phyloP scores from a whole-genome alignment of 2,113 vertebrate species.

The Romanogobio albipinnatus region DNA sequence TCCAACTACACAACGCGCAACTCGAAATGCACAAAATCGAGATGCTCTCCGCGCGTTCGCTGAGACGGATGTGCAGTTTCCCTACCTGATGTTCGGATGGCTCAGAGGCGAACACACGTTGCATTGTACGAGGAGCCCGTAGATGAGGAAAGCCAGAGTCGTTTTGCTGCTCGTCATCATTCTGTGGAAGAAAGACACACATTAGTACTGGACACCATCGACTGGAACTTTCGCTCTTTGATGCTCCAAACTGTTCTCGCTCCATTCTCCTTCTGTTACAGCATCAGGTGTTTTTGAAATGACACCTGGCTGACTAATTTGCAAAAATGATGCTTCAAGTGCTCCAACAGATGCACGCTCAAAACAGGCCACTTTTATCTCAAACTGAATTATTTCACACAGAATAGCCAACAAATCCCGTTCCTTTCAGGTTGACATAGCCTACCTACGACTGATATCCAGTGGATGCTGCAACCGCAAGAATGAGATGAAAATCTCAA shows the following conservation, averaged over 20 bases:
- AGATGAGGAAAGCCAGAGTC: constrained; percentile 88
- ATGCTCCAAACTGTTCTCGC: background rate
- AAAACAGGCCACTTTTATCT: background rate
- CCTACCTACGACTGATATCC: constrained; percentile 67
- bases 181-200: constrained; percentile 73
- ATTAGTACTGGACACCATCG: constrained; percentile 4
- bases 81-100: constrained; percentile 89
- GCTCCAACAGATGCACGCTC: background rate
- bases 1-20: background rate
- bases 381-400: background rate
- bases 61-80: constrained; percentile 1
- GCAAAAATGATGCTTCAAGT: background rate
- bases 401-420: background rate
- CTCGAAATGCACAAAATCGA: background rate
- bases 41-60: background rate
- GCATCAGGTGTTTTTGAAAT: background rate
- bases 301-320: too few relatives aligned
- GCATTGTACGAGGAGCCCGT: constrained; percentile 93
- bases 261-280: background rate
- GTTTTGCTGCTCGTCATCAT: constrained; percentile 92
- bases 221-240: background rate
- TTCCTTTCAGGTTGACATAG: constrained; percentile 39
- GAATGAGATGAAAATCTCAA: constrained; percentile 65
- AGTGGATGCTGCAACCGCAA: constrained; percentile 68
- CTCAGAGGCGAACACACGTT: constrained; percentile 89